Evolutionary conservation across 2,113 vertebrate genomes (phyloP), one percentile per base, ranked within the genome.

Genomic region (Muntiacus reevesi): DNA sequence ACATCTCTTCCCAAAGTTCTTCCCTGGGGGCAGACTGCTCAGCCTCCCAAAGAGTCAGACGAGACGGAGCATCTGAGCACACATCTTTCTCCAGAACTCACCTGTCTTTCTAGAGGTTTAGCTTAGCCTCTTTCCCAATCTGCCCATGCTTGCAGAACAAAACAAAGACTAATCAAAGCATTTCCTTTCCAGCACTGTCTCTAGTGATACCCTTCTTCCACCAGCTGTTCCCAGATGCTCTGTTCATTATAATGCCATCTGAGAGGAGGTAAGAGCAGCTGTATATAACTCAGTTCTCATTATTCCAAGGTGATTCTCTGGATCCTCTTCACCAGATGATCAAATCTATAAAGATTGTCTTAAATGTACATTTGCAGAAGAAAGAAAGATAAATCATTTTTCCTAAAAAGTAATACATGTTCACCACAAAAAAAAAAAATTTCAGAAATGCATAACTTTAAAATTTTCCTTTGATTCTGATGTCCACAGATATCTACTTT

Each of bases 381-480:
- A 71, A 81, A 71, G n/a, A 78, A 84, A 76, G 40, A 30, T 7
- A 92, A 74, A 59, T 25, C 47, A 54, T 17, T n/a, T 79, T 91
- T 85, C 52, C 57, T 40, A 16, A 25, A 52, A 87, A 92, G 27
- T 52, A 93, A 95, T 47, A n/a, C 52, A 15, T 62, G 47, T 15
- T 91, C 40, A 50, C 7, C 57, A 5, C 16, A 47, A 91, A 93
- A 33, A 91, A 93, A 33, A 88, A 88, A 79, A 4, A 45, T 87
- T 84, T 92, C 82, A 94, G 6, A 90, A 93, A 87, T 84, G 25
- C 0, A 2, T 83, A 45, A 89, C 33, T 45, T 87, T 19, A 7
- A 89, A 89, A 12, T 60, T 62, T 45, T 55, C 33, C 71, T 94
- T 94, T 86, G 21, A 82, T 95, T 43, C 55, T 92, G 43, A 36